These are phyloP conservation scores for Petrocephalus zakoni DNA, from an alignment of 2,113 vertebrate genomes.

Conservation along the genomic window DNA sequence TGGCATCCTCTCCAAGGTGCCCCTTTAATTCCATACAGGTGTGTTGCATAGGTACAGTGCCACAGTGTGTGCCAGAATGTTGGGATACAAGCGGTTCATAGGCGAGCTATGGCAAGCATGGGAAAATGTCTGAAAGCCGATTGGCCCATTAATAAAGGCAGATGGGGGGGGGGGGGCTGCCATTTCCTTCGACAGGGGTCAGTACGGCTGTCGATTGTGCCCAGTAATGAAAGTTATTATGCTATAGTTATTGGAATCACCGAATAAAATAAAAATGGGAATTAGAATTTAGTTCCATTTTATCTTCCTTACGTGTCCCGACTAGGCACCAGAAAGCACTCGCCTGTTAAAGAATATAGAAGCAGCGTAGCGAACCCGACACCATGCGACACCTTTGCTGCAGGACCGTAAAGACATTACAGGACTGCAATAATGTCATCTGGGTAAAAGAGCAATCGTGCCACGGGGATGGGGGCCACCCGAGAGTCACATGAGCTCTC, in stretches of 20 bases:
- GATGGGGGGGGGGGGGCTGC: background rate
- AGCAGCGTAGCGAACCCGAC: background rate
- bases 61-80: background rate
- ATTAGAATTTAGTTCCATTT: conserved; percentile 9
- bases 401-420: background rate
- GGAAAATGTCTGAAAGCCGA: background rate
- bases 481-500: background rate
- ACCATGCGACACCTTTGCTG: background rate
- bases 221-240: conserved; percentile 8
- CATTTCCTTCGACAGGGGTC: background rate
- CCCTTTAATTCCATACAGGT: background rate
- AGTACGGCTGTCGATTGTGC: background rate
- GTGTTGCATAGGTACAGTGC: background rate
- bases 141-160: background rate
- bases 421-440: background rate
- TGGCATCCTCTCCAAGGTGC: background rate
- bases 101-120: background rate
- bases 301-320: background rate
- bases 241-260: background rate
- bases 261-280: conserved; percentile 8
- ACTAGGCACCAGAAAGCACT: background rate
- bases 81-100: background rate
- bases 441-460: too few relatives aligned
- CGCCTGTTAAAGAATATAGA: background rate
- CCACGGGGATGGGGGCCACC: too few relatives aligned